Evolutionary conservation across 2,113 vertebrate species (phyloP).

Genomic region (Periophthalmus modestus): DNA sequence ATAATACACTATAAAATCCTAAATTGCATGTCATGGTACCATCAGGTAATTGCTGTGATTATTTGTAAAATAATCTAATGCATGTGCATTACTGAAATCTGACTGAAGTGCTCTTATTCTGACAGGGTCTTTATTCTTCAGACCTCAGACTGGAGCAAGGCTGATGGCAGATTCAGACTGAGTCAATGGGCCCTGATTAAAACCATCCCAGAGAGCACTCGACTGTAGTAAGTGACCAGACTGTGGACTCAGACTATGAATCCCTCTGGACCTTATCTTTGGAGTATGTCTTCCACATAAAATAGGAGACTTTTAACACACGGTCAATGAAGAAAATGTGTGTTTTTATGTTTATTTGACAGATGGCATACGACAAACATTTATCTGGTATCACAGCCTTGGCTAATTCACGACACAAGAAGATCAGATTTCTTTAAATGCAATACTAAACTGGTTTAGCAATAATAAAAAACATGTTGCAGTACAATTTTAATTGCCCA

Average conservation of each 20-base stretch:
- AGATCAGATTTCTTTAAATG: too few species aligned
- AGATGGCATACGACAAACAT: too few species aligned
- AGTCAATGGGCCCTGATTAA: conserved; percentile 24
- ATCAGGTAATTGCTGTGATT: too few species aligned
- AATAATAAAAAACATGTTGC: too few species aligned
- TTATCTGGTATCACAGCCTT: too few species aligned
- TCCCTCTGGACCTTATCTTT: conserved; percentile 1
- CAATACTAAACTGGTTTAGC: too few species aligned
- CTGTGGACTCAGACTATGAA: conserved; percentile 6
- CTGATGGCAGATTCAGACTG: conserved; percentile 16
- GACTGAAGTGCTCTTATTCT: not conserved
- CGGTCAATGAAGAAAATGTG: not conserved
- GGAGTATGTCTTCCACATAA: not conserved
- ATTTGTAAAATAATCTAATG: not conserved
- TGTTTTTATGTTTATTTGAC: too few species aligned
- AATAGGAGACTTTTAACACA: not conserved
- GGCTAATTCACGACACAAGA: too few species aligned
- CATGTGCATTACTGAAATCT: not conserved
- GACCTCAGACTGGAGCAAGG: conserved; percentile 24
- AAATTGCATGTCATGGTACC: too few species aligned
- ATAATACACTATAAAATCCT: too few species aligned
- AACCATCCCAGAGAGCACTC: conserved; percentile 27
- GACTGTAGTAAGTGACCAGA: conserved; percentile 8
- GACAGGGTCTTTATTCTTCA: not conserved
- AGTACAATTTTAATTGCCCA: too few species aligned